phyloP scores from a whole-genome alignment of 2,797 vertebrate species.

The Varecia variegata region DNA sequence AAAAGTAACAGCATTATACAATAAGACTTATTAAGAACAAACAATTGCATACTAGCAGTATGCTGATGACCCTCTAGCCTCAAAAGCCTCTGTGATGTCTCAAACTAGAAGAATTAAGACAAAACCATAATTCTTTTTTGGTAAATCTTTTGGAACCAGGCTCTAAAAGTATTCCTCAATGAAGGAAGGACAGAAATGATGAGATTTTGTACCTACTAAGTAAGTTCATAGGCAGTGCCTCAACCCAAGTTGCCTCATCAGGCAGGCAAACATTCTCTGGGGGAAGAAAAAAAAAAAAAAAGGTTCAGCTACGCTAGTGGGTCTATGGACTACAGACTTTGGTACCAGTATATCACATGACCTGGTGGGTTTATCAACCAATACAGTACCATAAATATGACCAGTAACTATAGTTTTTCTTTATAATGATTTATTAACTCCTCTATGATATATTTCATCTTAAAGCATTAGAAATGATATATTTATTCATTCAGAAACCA shows the following conservation, averaged over 20 bases:
- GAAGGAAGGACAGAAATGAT: conserved; percentile 27
- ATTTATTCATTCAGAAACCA: not conserved
- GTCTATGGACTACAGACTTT: not conserved
- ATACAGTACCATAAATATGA: not conserved
- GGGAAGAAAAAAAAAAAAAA: not conserved
- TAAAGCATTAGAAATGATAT: conserved; percentile 14
- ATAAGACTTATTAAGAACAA: not conserved
- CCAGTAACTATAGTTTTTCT: not conserved
- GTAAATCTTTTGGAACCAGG: not conserved
- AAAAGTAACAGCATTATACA: conserved; percentile 56
- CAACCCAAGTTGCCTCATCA: not conserved
- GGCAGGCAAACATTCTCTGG: not conserved
- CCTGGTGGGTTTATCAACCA: not conserved
- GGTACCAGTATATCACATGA: not conserved
- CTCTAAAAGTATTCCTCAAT: not conserved
- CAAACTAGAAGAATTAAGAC: not conserved
- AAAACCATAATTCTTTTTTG: not conserved
- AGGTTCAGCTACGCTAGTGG: not conserved
- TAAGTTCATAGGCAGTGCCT: not conserved
- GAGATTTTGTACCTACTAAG: not conserved
- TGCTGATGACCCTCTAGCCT: not conserved
- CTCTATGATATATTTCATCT: not conserved
- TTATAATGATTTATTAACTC: not conserved
- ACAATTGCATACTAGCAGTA: not conserved
- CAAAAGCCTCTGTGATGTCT: not conserved